Base-by-base conservation (phyloP, 1,140 invertebrate genomes). In the Eriocheir sinensis region DNA sequence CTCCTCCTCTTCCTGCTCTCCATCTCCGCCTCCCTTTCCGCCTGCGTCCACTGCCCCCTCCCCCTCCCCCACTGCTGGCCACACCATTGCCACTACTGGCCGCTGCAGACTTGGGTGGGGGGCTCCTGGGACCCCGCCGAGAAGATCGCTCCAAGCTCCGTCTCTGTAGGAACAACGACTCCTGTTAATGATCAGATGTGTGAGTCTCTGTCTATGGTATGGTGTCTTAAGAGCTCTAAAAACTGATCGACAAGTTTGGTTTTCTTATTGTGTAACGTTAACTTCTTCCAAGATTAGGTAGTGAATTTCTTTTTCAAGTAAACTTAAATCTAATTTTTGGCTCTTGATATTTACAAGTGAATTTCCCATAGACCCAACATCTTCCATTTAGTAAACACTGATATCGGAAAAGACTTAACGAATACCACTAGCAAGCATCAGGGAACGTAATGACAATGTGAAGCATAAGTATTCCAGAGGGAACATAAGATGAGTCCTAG, bases 141-240 rank as follows among this genome's bases (percentile, higher is more conserved):
- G 88, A 83, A 17, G 89, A n/a, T 30, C 90, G 94, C 0, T 94
- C 94, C 40, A 40, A 48, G 91, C 89, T 91, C 36, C 94, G 94
- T 94, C 94, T 94, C 94, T 94, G 94, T 92, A 36, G 94, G 40
- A 92, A 85, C 34, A 91, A 92, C 21, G 86, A 32, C 32, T 41
- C n/a, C 17, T 30, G 40, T 91, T 85, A 85, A 38, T 41, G 21
- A 72, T 21, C 60, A 72, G n/a, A n/a, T 27, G 21, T n/a, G 0
- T 72, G 60, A n/a, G 6, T 27, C 21, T 4, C 60, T 72, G n/a
- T n/a, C n/a, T n/a, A n/a, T n/a, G n/a, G 60, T n/a, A 21, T 21
- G 0, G n/a, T 72, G 60, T 72, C 8, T 27, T 72, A 27, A 72
- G 27, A n/a, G 21, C 12, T n/a, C n/a, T 72, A 27, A n/a, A 21